Evolutionary conservation across 2,888 invertebrate genomes (phyloP), one percentile per base, ranked within the genome.

Genomic region (Megastigmus dorsalis): DNA sequence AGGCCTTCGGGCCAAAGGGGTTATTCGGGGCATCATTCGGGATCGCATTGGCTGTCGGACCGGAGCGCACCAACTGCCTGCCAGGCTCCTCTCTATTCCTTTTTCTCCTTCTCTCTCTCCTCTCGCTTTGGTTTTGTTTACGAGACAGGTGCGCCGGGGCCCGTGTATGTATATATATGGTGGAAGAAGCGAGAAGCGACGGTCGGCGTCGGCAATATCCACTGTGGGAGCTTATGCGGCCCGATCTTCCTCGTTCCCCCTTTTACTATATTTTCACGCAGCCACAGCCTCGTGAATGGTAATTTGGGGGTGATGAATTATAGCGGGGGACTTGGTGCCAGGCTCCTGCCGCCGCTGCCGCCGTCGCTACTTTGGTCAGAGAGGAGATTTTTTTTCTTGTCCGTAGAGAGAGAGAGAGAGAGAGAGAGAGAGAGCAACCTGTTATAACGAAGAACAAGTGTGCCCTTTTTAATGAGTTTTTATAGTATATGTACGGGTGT

Each of bases 271-370:
- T 38, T 41, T 59, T 48, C 63, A 50, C 38, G 23, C 9, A 36
- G 23, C 30, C 10, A 15, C 18, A 10, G 52, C 5, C n/a, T 23
- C 28, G 41, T 28, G 28, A 28, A 54, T 52, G 52, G 54, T 66
- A 26, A 66, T 54, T 66, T 66, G 7, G 45, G 57, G 26, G 43
- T 57, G 67, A 67, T 67, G 67, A 57, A 67, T 67, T 67, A 43
- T 55, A 57, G 55, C 30, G 41, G 9, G 45, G 18, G 15, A 26
- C n/a, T n/a, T n/a, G n/a, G n/a, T n/a, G n/a, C n/a, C n/a, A n/a
- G n/a, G n/a, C n/a, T n/a, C n/a, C n/a, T n/a, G n/a, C n/a, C n/a
- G n/a, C n/a, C n/a, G n/a, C n/a, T n/a, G n/a, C n/a, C n/a, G n/a
- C n/a, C n/a, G n/a, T n/a, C n/a, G n/a, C n/a, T n/a, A n/a, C n/a